Percentiles rank a stretch among this genome's conserved stretches.
phyloP scores from a whole-genome alignment of 2,888 invertebrate species.

The Barypeithes pellucidus region DNA sequence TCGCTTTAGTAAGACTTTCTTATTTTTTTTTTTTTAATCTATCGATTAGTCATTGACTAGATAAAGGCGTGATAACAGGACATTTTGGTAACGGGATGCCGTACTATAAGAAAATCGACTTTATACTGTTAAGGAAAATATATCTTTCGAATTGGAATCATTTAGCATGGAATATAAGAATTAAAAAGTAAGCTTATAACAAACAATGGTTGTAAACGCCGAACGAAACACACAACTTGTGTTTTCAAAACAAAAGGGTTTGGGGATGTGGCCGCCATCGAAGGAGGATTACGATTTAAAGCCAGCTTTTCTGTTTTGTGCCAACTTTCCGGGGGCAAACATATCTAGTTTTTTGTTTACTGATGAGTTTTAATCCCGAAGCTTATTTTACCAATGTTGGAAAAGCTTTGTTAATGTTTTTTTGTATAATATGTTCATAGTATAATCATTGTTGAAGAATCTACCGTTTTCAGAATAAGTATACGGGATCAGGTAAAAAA shows the following conservation, averaged over 20 bases:
- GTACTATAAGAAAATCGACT: too few relatives aligned
- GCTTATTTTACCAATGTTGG: background rate
- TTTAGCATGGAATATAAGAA: background rate
- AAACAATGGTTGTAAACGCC: slow-evolving; percentile 3
- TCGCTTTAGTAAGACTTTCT: too few relatives aligned
- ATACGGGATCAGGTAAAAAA: too few relatives aligned
- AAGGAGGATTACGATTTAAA: slow-evolving; percentile 9
- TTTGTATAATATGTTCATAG: too few relatives aligned
- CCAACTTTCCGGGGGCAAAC: background rate
- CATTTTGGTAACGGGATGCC: too few relatives aligned
- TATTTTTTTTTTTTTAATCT: too few relatives aligned
- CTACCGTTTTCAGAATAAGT: too few relatives aligned
- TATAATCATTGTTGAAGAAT: too few relatives aligned
- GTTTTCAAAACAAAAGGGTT: slow-evolving; percentile 7
- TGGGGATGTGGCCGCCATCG: background rate
- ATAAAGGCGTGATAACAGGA: too few relatives aligned
- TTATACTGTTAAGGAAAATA: too few relatives aligned
- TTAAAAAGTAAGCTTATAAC: background rate
- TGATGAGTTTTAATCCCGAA: background rate
- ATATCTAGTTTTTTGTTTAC: background rate
- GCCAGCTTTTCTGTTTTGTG: background rate
- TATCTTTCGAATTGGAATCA: too few relatives aligned
- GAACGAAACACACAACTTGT: slow-evolving; percentile 2
- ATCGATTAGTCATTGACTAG: too few relatives aligned
- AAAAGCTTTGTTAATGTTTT: background rate